Conservation (phyloP, 2,113 vertebrate species). For the Psettodes erumei region DNA sequence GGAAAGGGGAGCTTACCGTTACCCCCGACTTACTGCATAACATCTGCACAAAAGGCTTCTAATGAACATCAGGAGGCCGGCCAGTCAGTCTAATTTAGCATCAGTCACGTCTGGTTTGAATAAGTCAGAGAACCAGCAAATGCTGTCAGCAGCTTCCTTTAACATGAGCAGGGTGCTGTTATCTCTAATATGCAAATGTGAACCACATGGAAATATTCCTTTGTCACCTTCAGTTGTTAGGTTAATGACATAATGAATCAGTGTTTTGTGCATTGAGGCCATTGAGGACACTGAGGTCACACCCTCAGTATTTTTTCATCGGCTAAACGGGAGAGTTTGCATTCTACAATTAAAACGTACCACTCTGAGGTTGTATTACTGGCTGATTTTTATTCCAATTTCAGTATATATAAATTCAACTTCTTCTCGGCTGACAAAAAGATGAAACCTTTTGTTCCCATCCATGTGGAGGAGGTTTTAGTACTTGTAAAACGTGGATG, state of each 20-base stretch:
- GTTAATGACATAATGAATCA: neutral
- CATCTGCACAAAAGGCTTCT: slow-evolving; percentile 5
- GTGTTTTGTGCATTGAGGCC: neutral
- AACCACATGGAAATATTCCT: slow-evolving; percentile 13
- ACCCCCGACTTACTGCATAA: neutral
- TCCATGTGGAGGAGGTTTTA: neutral
- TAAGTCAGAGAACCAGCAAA: neutral
- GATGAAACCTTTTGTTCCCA: neutral
- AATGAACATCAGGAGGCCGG: slow-evolving; percentile 13
- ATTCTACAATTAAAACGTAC: neutral
- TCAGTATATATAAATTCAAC: neutral
- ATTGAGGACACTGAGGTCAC: neutral
- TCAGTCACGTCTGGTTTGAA: slow-evolving; percentile 6
- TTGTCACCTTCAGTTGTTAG: slow-evolving; percentile 1
- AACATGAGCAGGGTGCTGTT: neutral
- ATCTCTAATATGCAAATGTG: neutral
- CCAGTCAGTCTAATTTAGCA: neutral
- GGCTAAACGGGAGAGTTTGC: no score
- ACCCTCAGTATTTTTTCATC: neutral
- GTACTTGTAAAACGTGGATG: neutral
- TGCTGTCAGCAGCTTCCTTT: neutral
- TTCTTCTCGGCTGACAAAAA: neutral
- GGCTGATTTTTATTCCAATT: neutral
- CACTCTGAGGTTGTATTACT: neutral
- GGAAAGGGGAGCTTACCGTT: neutral